phyloP scores from a whole-genome alignment of 1,140 invertebrate species.

The Maconellicoccus hirsutus region DNA sequence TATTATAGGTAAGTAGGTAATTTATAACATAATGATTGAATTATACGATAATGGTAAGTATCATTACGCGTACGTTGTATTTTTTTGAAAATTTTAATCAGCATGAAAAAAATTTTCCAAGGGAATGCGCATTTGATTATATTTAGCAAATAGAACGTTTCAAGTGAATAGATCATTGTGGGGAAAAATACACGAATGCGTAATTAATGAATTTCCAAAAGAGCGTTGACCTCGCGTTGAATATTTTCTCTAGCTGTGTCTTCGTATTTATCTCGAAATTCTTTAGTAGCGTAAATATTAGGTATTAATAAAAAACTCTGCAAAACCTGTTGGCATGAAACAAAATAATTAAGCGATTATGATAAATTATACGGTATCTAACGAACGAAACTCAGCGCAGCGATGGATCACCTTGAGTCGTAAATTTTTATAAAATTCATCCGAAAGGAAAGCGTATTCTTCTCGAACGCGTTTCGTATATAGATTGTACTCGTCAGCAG shows the following conservation, averaged over 20 bases:
- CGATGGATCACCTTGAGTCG: slow-evolving; percentile 41
- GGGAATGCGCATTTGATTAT: too few species aligned
- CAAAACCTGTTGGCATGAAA: slow-evolving; percentile 44
- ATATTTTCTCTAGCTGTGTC: slow-evolving; percentile 47
- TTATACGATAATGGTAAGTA: too few species aligned
- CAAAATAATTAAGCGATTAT: slow-evolving; percentile 21
- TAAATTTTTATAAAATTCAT: slow-evolving; percentile 42
- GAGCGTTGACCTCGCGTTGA: slow-evolving; percentile 40
- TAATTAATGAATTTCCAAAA: background rate
- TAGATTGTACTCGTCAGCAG: slow-evolving; percentile 39
- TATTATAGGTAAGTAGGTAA: too few species aligned
- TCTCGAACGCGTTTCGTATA: slow-evolving; percentile 42
- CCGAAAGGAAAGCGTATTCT: slow-evolving; percentile 45
- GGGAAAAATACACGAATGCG: too few species aligned
- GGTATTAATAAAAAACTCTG: slow-evolving; percentile 50
- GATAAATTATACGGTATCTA: slow-evolving; percentile 16
- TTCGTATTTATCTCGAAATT: slow-evolving; percentile 47
- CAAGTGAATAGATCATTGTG: too few species aligned
- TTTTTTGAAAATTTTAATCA: too few species aligned
- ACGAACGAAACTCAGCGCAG: slow-evolving; percentile 17
- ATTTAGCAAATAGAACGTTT: too few species aligned
- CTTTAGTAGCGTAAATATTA: slow-evolving; percentile 51
- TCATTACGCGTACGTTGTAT: too few species aligned
- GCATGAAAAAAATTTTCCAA: too few species aligned
- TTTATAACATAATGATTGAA: too few species aligned